phyloP scores from a whole-genome alignment of 2,888 invertebrate species.

The Perizoma affinitatum region DNA sequence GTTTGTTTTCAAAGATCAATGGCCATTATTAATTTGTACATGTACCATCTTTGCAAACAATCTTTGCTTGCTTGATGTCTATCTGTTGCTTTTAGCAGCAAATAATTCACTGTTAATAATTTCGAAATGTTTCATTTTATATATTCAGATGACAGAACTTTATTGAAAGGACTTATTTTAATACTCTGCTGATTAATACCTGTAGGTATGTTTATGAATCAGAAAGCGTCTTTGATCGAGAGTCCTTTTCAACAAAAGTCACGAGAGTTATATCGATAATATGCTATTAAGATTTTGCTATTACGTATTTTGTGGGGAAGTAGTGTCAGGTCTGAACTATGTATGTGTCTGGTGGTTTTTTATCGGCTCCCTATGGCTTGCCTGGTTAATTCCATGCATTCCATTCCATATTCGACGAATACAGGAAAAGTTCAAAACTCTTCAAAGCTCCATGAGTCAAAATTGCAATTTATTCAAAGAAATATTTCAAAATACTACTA shows the following conservation, averaged over 20 bases:
- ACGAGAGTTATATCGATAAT: background rate
- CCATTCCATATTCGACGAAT: no score
- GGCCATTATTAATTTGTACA: no score
- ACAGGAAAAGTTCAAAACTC: no score
- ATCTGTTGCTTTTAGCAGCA: no score
- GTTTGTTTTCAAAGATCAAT: no score
- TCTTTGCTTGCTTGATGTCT: no score
- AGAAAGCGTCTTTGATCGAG: slow-evolving; percentile 6
- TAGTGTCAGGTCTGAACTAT: background rate
- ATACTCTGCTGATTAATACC: slow-evolving; percentile 7
- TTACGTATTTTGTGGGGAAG: background rate
- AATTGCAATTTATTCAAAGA: no score
- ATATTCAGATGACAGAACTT: background rate
- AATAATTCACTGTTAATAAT: background rate
- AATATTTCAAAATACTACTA: no score
- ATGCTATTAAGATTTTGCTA: background rate
- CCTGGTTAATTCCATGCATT: no score
- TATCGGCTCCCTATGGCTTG: background rate
- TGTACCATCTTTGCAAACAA: no score
- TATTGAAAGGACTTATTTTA: background rate
- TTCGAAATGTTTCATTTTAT: background rate
- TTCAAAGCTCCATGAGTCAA: no score
- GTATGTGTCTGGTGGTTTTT: background rate
- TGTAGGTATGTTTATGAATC: slow-evolving; percentile 6
- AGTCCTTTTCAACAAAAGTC: slow-evolving; percentile 5